These are phyloP conservation scores for Labeo calbasu DNA, from an alignment of 2,797 vertebrate genomes.

Conservation along the genomic window DNA sequence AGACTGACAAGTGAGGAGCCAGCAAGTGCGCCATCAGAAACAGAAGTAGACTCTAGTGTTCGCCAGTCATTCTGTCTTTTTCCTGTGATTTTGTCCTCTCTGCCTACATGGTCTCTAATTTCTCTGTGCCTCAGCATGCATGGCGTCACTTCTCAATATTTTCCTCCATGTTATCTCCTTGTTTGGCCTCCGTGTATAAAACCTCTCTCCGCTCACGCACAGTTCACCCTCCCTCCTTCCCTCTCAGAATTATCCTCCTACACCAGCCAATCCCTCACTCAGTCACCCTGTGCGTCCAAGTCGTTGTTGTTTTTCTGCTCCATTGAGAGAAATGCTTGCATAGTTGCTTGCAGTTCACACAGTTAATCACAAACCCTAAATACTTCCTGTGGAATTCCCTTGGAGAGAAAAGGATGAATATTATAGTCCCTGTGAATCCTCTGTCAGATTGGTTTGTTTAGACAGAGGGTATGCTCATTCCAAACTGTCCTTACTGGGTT, in stretches of 20 bases:
- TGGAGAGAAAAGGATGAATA: slow-evolving; percentile 30
- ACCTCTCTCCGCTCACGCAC: slow-evolving; percentile 30
- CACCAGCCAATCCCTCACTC: slow-evolving; percentile 7
- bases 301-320: slow-evolving; percentile 15
- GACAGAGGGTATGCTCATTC: slow-evolving; percentile 33
- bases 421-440: slow-evolving; percentile 34
- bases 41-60: neutral
- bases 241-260: slow-evolving; percentile 17
- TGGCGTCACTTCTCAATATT: slow-evolving; percentile 33
- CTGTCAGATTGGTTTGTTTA: slow-evolving; percentile 39
- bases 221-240: slow-evolving; percentile 5
- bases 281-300: neutral
- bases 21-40: slow-evolving; percentile 39
- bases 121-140: slow-evolving; percentile 11
- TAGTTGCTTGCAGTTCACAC: slow-evolving; percentile 48
- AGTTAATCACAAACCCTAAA: slow-evolving; percentile 51
- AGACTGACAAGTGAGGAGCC: neutral
- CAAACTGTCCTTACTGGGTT: slow-evolving; percentile 22
- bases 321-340: slow-evolving; percentile 41
- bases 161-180: slow-evolving; percentile 52
- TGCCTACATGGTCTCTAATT: slow-evolving; percentile 22
- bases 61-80: neutral
- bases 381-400: slow-evolving; percentile 57
- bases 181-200: slow-evolving; percentile 47
- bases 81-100: slow-evolving; percentile 3